These are phyloP conservation scores for Leucozona laternaria DNA, from an alignment of 2,888 invertebrate species.

Conservation along the genomic window DNA sequence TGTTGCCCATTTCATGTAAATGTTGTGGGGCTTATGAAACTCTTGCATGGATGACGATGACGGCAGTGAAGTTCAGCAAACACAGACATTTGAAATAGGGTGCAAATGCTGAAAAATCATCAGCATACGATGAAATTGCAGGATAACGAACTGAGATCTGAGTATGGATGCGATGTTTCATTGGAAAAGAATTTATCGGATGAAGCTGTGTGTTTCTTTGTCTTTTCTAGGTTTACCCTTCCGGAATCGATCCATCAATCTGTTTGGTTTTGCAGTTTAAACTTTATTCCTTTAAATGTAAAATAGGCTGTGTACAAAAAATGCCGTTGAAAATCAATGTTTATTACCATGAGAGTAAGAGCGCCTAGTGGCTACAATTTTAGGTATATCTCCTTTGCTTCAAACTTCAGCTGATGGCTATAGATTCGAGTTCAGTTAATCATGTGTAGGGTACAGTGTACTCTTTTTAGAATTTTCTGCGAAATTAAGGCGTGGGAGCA, in stretches of 20 bases:
- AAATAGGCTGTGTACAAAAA: neutral
- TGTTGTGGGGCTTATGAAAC: conserved; percentile 45
- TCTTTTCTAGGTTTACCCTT: conserved; percentile 5
- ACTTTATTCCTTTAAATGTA: neutral
- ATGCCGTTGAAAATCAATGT: neutral
- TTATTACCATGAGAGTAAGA: neutral
- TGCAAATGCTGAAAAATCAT: conserved; percentile 45
- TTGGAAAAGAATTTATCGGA: conserved; percentile 16
- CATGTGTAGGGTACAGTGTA: no score
- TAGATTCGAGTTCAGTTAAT: no score
- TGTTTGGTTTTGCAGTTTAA: conserved; percentile 5
- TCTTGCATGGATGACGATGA: conserved; percentile 25
- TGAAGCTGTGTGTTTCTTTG: conserved; percentile 25
- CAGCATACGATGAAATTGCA: conserved; percentile 20
- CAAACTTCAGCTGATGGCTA: no score
- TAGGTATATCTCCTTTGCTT: neutral
- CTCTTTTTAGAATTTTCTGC: no score
- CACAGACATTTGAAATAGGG: conserved; percentile 49
- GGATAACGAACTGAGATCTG: conserved; percentile 15
- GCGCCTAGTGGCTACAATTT: neutral
- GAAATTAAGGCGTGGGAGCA: no score
- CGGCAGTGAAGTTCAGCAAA: conserved; percentile 27
- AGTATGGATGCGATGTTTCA: conserved; percentile 13
- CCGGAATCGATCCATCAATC: conserved; percentile 21
- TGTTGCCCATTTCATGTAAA: conserved; percentile 51